A percentile compares a stretch with the other conserved stretches of the same genome.
Evolutionary conservation across 2,113 vertebrate genomes (phyloP).

Genomic region (Takifugu bimaculatus): DNA sequence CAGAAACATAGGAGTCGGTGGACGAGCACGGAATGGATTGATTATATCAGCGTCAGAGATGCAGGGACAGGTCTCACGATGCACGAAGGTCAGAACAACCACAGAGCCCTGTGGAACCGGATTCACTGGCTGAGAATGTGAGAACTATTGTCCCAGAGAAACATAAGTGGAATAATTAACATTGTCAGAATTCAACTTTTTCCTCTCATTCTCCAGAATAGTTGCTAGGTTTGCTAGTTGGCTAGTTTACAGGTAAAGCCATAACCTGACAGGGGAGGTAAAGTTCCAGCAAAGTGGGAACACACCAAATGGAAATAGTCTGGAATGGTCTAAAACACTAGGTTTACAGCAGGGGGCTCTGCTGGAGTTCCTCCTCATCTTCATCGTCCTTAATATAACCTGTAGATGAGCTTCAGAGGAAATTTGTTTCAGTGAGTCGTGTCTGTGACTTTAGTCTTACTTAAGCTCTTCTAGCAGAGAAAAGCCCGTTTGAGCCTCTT

Average conservation of each 20-base stretch:
- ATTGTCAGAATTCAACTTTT: not conserved
- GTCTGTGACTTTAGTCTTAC: conserved; percentile 7
- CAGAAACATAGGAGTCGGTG: conserved; percentile 40
- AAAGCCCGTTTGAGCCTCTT: conserved; percentile 34
- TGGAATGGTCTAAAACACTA: too few species aligned
- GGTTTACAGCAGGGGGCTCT: too few species aligned
- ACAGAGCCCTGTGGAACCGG: too few species aligned
- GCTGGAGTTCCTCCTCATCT: too few species aligned
- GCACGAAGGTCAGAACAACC: too few species aligned
- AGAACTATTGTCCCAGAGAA: too few species aligned
- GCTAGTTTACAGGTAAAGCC: too few species aligned
- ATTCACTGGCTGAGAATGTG: too few species aligned
- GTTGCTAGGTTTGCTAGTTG: too few species aligned
- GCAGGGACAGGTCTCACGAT: conserved; percentile 8
- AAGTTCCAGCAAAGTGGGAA: too few species aligned
- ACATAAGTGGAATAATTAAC: conserved; percentile 26
- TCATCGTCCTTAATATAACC: not conserved
- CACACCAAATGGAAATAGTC: too few species aligned
- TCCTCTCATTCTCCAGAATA: not conserved
- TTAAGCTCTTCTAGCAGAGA: conserved; percentile 5
- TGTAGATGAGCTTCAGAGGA: conserved; percentile 5
- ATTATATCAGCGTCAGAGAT: conserved; percentile 31
- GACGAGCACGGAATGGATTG: conserved; percentile 39
- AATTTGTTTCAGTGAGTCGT: conserved; percentile 24
- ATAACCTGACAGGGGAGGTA: too few species aligned